Evolutionary conservation across 37 sponge, comb jelly and placozoan species (phyloP), one percentile per base, ranked within the genome.

Genomic region (Eunapius fragilis): DNA sequence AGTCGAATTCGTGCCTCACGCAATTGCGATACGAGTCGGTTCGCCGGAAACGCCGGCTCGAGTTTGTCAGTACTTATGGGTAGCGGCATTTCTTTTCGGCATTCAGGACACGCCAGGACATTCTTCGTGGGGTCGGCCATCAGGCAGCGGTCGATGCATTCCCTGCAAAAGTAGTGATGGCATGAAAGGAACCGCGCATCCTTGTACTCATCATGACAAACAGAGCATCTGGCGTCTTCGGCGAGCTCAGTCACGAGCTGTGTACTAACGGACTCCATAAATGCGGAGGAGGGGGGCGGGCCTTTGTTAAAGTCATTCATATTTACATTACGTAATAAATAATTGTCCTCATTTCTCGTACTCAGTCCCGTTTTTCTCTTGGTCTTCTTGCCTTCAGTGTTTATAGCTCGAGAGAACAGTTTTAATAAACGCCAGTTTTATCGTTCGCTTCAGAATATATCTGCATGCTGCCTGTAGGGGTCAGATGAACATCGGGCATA

Each of bases 81-180:
- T 12, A 12, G 37, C 68, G 34, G 81, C 25, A 23, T 37, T 41
- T n/a, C 30, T 34, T 24, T 26, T 12, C 45, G 45, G 58, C 41
- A 78, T 25, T 78, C 48, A 0, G 78, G 78, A 28, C 78, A 78
- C 28, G 30, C 22, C n/a, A 78, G 28, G 17, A 30, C 25, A 5
- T 30, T 24, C 17, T 26, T 67, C 6, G 3, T 4, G 45, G 58
- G 41, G 25, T 28, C 47, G 19, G 37, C 49, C 24, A 11, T 22
- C 45, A 37, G 25, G 11, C 28, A 27, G 3, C 48, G 28, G 14
- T 48, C 26, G 48, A 86, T 26, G 72, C 86, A 86, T 4, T 45
- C 35, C 36, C 45, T 25, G 32, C 86, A 86, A 58, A 70, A 86
- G 72, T 72, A 86, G 49, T 86, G 86, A 36, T 72, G 79, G 79